phyloP scores from a whole-genome alignment of 2,888 invertebrate species.

The Drosophila merina region DNA sequence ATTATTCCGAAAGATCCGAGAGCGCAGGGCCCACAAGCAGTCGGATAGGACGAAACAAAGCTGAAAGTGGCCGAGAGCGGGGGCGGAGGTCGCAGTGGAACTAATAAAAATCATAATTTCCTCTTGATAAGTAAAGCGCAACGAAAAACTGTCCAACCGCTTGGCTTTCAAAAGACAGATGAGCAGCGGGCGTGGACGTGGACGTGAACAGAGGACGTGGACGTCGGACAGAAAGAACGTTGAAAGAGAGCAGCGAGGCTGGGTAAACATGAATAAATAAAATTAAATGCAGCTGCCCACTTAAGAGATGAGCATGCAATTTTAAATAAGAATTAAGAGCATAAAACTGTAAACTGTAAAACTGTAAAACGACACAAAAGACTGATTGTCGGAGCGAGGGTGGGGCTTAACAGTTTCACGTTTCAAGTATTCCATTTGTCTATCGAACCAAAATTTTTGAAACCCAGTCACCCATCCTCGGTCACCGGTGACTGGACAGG shows the following conservation, averaged over 20 bases:
- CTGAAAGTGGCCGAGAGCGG: background rate
- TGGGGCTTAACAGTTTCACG: conserved; percentile 16
- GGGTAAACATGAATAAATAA: conserved; percentile 66
- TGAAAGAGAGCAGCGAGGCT: background rate
- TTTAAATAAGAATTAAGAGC: conserved; percentile 73
- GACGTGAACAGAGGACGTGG: too few relatives aligned
- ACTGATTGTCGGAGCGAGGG: background rate
- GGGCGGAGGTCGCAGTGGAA: background rate
- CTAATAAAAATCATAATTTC: conserved; percentile 1
- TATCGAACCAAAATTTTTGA: conserved; percentile 41
- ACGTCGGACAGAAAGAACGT: background rate
- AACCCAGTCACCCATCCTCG: conserved; percentile 1
- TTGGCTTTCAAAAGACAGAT: background rate
- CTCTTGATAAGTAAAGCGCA: conserved; percentile 4
- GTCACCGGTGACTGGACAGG: background rate
- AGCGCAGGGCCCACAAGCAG: background rate
- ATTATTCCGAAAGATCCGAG: background rate
- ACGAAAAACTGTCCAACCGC: conserved; percentile 6
- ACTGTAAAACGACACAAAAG: conserved; percentile 12
- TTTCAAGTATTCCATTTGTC: conserved; percentile 44
- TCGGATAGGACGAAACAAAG: background rate
- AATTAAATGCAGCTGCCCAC: conserved; percentile 71
- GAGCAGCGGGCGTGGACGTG: background rate
- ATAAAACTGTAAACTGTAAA: conserved; percentile 51
- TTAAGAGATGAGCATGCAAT: conserved; percentile 75